Conservation (phyloP, 2,797 vertebrate species). For the Cetoscarus ocellatus region DNA sequence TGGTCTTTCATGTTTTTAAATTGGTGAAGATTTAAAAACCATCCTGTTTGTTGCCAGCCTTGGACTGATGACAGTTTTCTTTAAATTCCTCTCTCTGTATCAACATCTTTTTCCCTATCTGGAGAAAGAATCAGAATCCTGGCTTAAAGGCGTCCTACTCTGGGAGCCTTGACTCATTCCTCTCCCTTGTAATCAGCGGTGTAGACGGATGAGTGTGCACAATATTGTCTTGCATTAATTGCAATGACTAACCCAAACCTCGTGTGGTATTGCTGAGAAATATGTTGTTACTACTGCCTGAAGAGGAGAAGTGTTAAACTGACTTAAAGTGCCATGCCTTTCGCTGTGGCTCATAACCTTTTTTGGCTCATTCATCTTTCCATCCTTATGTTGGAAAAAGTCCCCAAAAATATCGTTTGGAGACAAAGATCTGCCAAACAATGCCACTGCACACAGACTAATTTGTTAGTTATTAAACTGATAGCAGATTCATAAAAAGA, state of each 20-base stretch:
- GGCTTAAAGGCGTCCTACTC: constrained; percentile 61
- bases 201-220: constrained; percentile 51
- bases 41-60: no score
- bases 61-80: constrained; percentile 58
- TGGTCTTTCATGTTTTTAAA: no score
- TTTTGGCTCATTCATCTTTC: constrained; percentile 6
- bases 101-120: constrained; percentile 61
- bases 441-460: constrained; percentile 15
- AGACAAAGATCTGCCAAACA: constrained; percentile 57
- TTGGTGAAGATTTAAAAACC: no score
- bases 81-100: constrained; percentile 62
- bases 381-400: constrained; percentile 7
- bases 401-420: constrained; percentile 14
- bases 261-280: constrained; percentile 16
- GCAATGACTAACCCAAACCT: constrained; percentile 36
- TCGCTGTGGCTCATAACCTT: neutral
- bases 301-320: constrained; percentile 12
- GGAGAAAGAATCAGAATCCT: constrained; percentile 59
- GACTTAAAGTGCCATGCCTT: constrained; percentile 12
- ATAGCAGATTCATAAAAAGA: constrained; percentile 51
- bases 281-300: constrained; percentile 20
- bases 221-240: constrained; percentile 67
- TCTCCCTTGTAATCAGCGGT: constrained; percentile 45
- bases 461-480: constrained; percentile 56
- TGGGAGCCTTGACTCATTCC: constrained; percentile 43